A percentile compares a stretch with the other conserved stretches of the same genome.
Conservation (phyloP, 2,888 invertebrate species). For the Xestia c-nigrum region DNA sequence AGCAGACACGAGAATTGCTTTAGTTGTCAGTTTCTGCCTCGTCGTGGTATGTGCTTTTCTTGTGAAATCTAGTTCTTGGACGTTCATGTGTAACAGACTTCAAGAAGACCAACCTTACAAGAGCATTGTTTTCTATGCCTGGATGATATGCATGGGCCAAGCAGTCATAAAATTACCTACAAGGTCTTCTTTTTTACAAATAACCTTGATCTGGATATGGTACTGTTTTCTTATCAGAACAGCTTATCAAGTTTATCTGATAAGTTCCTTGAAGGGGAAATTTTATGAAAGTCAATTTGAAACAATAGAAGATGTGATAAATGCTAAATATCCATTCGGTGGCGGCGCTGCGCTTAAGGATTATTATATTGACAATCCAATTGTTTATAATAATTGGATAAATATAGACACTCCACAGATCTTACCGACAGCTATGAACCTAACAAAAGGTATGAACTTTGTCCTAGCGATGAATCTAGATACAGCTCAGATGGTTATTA, state of each 20-base stretch:
- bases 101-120: slow-evolving; percentile 58
- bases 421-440: slow-evolving; percentile 67
- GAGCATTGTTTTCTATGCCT: slow-evolving; percentile 76
- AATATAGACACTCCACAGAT: slow-evolving; percentile 72
- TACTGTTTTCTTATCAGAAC: slow-evolving; percentile 83
- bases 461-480: slow-evolving; percentile 79
- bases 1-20: slow-evolving; percentile 70
- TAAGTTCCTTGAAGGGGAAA: slow-evolving; percentile 79
- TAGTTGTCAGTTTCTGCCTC: slow-evolving; percentile 73
- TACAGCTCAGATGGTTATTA: slow-evolving; percentile 70
- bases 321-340: slow-evolving; percentile 78
- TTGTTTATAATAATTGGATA: slow-evolving; percentile 77
- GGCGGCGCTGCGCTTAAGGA: slow-evolving; percentile 80
- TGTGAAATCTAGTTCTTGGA: slow-evolving; percentile 70
- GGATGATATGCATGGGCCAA: slow-evolving; percentile 83
- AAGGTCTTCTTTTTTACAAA: slow-evolving; percentile 72
- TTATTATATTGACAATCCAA: slow-evolving; percentile 77
- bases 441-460: slow-evolving; percentile 77
- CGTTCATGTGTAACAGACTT: slow-evolving; percentile 54
- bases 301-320: slow-evolving; percentile 78
- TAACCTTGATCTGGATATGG: slow-evolving; percentile 81
- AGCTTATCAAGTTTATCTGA: slow-evolving; percentile 82
- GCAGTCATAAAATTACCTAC: slow-evolving; percentile 75
- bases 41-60: slow-evolving; percentile 73
- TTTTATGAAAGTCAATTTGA: slow-evolving; percentile 74